A percentile compares a stretch with the other conserved stretches of the same genome.
Evolutionary conservation across 2,113 vertebrate species (phyloP).

Genomic region (Channa argus): DNA sequence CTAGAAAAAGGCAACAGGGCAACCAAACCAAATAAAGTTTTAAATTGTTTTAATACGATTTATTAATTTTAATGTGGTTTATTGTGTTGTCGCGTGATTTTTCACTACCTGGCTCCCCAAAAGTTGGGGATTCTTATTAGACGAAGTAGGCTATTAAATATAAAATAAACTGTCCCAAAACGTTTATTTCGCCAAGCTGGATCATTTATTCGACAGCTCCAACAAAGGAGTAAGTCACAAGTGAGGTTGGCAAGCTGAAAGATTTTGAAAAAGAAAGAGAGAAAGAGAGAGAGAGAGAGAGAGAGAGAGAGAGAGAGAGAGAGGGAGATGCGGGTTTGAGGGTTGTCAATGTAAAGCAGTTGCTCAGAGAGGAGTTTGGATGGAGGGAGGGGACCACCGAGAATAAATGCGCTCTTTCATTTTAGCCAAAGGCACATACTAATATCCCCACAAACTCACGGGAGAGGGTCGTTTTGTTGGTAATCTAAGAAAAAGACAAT

Average conservation of each 20-base stretch:
- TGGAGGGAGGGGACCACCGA: constrained; percentile 50
- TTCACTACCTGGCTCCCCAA: not conserved
- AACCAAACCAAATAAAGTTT: too few relatives aligned
- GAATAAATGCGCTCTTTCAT: constrained; percentile 84
- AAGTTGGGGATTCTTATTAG: not conserved
- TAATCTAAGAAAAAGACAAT: not conserved
- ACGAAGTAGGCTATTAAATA: too few relatives aligned
- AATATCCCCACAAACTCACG: not conserved
- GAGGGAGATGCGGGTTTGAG: constrained; percentile 57
- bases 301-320: constrained; percentile 21
- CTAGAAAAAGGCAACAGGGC: too few relatives aligned
- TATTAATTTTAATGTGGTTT: too few relatives aligned
- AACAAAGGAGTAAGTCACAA: constrained; percentile 7
- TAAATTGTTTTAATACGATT: too few relatives aligned
- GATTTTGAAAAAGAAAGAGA: not conserved
- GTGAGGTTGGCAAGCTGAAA: constrained; percentile 3
- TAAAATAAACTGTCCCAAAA: too few relatives aligned
- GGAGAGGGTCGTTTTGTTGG: not conserved
- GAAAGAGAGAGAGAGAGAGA: not conserved
- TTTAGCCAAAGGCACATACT: constrained; percentile 33
- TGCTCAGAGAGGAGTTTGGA: constrained; percentile 43
- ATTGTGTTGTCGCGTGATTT: not conserved
- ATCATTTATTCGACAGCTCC: not conserved
- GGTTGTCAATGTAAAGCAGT: constrained; percentile 68
- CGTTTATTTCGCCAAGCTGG: not conserved